These are phyloP conservation scores for Yponomeuta malinellus DNA, from an alignment of 2,888 invertebrate species.

Conservation along the genomic window DNA sequence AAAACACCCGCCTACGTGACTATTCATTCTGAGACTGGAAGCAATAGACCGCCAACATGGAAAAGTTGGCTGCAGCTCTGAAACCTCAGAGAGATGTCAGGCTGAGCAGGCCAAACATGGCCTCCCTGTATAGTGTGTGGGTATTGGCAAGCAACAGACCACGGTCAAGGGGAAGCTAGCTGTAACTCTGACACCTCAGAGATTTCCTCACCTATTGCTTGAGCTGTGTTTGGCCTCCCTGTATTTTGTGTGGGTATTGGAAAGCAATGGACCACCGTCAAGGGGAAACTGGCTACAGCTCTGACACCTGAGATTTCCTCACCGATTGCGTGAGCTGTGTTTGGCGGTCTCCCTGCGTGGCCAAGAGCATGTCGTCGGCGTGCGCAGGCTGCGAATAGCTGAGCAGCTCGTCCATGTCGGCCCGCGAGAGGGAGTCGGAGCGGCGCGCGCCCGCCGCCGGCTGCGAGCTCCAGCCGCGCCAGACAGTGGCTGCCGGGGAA, in stretches of 20 bases:
- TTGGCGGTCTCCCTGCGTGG: constrained; percentile 69
- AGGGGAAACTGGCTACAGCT: no score
- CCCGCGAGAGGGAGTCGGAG: constrained; percentile 27
- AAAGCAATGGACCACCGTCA: no score
- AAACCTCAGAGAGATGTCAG: no score
- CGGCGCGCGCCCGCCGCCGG: constrained; percentile 32
- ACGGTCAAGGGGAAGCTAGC: no score
- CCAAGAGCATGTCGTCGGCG: constrained; percentile 86
- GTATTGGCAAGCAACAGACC: no score
- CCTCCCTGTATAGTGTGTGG: no score
- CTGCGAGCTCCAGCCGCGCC: constrained; percentile 38
- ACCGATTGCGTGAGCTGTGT: constrained; percentile 5
- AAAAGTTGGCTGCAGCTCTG: no score
- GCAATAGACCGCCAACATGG: no score
- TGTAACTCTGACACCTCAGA: no score
- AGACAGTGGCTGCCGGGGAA: constrained; percentile 14
- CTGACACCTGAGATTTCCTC: background rate
- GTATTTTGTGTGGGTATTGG: constrained; percentile 31
- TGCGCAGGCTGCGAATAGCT: constrained; percentile 93
- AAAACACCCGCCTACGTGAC: no score
- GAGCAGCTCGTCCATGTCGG: constrained; percentile 72
- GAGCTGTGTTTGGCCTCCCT: constrained; percentile 37
- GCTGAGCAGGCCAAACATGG: no score
- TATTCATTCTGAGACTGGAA: no score
- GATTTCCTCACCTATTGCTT: background rate